Evolutionary conservation across 2,113 vertebrate species (phyloP), one percentile per base, ranked within the genome.

Genomic region (Oxygymnocypris stewartii): DNA sequence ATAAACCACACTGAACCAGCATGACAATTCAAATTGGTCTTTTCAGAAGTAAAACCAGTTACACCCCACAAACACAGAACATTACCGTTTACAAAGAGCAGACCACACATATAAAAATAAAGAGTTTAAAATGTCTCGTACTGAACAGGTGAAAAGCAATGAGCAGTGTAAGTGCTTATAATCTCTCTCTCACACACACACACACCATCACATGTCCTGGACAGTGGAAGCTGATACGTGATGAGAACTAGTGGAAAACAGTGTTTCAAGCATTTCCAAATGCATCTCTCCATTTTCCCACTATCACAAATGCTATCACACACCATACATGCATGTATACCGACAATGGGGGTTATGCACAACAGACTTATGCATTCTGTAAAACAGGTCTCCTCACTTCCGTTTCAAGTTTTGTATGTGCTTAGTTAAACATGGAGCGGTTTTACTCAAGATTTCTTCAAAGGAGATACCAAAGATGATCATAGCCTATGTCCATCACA

Each of bases 181-280:
- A 61, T 14, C 18, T 57, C 54, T 23, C 51, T 9, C 54, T 4
- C 54, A 23, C 20, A 23, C 44, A 47, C 44, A 47, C 51, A 63
- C 6, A 78, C 28, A 79, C 84, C 28, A 18, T 40, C 54, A 75
- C 49, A 76, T 47, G 12, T 65, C 37, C 12, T 59, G 47, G 40
- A 71, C 42, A 76, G 23, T 13, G 31, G 11, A 85, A 77, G 37
- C 73, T 31, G 59, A 42, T 31, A 12, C 63, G 63, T 18, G 25
- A 40, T 63, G 57, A 23, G 37, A 86, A 81, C 28, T 35, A 25
- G 49, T n/a, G 63, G 49, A 71, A 86, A 74, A 84, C 49, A 76
- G 40, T 71, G 65, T 75, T 67, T 77, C 77, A 86, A 89, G 81
- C 84, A 86, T 54, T 88, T 88, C 86, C 87, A 54, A 6, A 54